phyloP scores from a whole-genome alignment of 2,888 invertebrate genomes.

The Epirrhoe alternata region DNA sequence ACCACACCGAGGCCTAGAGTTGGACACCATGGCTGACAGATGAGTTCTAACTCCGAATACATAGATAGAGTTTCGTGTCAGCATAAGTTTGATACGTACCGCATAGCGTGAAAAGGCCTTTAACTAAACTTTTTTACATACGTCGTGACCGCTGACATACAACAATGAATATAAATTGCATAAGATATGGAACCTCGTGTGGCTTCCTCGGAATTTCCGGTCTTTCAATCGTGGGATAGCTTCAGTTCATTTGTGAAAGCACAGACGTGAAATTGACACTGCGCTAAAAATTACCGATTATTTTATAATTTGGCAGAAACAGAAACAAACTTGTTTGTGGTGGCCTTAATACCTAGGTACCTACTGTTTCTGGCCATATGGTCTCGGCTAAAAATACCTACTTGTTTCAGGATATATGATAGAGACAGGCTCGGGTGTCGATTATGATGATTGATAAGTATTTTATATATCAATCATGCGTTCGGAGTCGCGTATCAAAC shows the following conservation, averaged over 20 bases:
- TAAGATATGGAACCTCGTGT: constrained; percentile 42
- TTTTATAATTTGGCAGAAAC: constrained; percentile 36
- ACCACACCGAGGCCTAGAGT: too few relatives aligned
- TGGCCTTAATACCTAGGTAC: not conserved
- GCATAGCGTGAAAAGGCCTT: not conserved
- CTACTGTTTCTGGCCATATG: not conserved
- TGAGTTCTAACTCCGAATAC: too few relatives aligned
- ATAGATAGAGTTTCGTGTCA: not conserved
- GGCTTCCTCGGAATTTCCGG: constrained; percentile 56
- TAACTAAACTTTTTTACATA: not conserved
- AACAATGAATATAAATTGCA: constrained; percentile 33
- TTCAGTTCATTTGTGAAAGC: constrained; percentile 55
- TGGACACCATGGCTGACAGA: too few relatives aligned
- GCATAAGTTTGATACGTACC: not conserved
- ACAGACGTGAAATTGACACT: constrained; percentile 32
- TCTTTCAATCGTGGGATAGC: constrained; percentile 56
- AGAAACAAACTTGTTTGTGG: constrained; percentile 35
- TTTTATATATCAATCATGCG: too few relatives aligned
- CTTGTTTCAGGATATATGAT: too few relatives aligned
- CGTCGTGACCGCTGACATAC: constrained; percentile 6
- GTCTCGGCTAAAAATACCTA: too few relatives aligned
- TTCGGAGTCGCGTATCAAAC: too few relatives aligned
- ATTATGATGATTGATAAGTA: too few relatives aligned
- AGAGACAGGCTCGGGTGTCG: too few relatives aligned
- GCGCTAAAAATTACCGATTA: constrained; percentile 24